phyloP scores from a whole-genome alignment of 2,113 vertebrate species.

The Telmatochromis sp. region DNA sequence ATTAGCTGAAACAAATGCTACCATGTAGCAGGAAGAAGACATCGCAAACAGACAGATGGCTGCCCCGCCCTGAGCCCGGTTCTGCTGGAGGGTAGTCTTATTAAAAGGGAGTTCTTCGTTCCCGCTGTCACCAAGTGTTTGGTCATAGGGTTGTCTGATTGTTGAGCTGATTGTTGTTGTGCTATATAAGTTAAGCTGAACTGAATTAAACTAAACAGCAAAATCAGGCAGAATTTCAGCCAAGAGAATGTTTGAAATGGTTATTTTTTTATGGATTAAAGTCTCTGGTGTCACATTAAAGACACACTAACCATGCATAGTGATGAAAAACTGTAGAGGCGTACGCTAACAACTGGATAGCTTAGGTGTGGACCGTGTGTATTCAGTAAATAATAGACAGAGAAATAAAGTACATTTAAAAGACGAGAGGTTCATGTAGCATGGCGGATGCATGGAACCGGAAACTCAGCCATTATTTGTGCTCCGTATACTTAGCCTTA shows the following conservation, averaged over 20 bases:
- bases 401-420: not conserved
- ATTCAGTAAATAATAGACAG: not conserved
- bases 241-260: not conserved
- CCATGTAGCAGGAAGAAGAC: fast-evolving
- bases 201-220: not conserved
- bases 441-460: not conserved
- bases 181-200: not conserved
- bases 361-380: not conserved
- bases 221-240: fast-evolving
- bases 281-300: not conserved
- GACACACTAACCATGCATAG: not conserved
- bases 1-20: not conserved
- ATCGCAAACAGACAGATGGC: fast-evolving
- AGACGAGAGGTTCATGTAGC: not conserved
- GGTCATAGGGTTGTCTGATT: not conserved
- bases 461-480: not conserved
- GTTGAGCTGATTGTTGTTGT: not conserved
- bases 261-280: not conserved
- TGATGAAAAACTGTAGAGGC: not conserved
- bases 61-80: too few relatives aligned
- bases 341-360: not conserved
- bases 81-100: fast-evolving
- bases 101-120: not conserved
- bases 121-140: not conserved
- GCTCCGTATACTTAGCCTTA: not conserved